These are phyloP conservation scores for Ophioninae sp. DNA, from an alignment of 2,888 invertebrate species.

Conservation along the genomic window DNA sequence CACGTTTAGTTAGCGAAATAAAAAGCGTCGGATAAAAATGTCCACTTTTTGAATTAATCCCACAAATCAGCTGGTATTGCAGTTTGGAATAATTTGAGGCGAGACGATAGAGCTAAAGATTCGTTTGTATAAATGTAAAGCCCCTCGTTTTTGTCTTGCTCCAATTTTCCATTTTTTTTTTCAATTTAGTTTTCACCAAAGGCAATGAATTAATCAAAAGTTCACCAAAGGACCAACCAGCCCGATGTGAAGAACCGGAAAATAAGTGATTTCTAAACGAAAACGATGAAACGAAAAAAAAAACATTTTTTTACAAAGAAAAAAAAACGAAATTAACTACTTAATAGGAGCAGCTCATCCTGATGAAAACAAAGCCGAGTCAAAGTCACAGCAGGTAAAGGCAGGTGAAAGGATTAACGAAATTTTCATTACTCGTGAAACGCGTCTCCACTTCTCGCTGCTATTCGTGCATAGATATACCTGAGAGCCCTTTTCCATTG, in stretches of 20 bases:
- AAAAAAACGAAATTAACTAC: slow-evolving; percentile 19
- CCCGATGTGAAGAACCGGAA: neutral
- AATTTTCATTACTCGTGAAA: slow-evolving; percentile 53
- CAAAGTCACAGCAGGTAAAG: neutral
- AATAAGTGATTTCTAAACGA: neutral
- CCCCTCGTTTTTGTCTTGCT: neutral
- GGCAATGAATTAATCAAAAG: slow-evolving; percentile 4
- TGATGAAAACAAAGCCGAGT: slow-evolving; percentile 41
- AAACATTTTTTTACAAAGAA: too few relatives aligned
- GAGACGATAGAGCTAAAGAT: too few relatives aligned
- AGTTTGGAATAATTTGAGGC: too few relatives aligned
- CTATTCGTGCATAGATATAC: neutral
- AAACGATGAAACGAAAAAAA: slow-evolving; percentile 33
- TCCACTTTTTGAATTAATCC: neutral
- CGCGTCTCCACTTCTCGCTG: slow-evolving; percentile 22
- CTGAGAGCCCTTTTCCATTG: slow-evolving; percentile 34
- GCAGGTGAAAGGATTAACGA: slow-evolving; percentile 14
- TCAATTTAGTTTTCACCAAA: neutral
- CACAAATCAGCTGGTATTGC: neutral
- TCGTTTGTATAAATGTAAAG: too few relatives aligned
- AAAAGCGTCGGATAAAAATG: neutral
- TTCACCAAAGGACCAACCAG: neutral
- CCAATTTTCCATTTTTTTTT: neutral
- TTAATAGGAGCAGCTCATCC: slow-evolving; percentile 53
- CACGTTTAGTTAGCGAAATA: neutral